Conservation (phyloP, 2,888 invertebrate genomes). For the Lypha dubia region DNA sequence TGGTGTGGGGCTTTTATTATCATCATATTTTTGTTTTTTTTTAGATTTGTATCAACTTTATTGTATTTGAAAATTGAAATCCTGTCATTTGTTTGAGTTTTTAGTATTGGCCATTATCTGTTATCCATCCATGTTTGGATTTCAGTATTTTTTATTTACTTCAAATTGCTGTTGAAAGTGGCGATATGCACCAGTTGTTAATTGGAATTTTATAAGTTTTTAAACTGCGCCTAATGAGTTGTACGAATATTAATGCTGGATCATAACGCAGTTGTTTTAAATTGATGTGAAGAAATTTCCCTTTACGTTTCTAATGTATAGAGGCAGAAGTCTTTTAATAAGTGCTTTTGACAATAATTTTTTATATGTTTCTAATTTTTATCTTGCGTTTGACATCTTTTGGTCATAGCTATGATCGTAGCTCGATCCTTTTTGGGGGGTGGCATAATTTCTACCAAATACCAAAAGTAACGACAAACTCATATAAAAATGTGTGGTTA, state of each 20-base stretch:
- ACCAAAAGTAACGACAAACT: too few species aligned
- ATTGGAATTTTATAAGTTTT: slow-evolving; percentile 81
- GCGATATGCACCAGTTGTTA: slow-evolving; percentile 76
- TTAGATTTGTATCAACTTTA: slow-evolving; percentile 30
- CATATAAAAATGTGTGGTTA: too few species aligned
- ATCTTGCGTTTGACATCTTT: slow-evolving; percentile 1
- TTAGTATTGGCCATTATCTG: slow-evolving; percentile 30
- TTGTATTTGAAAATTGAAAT: slow-evolving; percentile 41
- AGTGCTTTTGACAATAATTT: neutral
- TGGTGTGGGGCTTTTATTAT: neutral
- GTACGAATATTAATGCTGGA: slow-evolving; percentile 44
- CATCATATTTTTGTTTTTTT: slow-evolving; percentile 6
- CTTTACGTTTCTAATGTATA: neutral
- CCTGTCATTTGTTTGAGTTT: slow-evolving; percentile 28
- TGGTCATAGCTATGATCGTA: neutral
- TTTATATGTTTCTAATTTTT: neutral
- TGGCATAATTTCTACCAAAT: too few species aligned
- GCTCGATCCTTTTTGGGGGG: too few species aligned
- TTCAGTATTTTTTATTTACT: slow-evolving; percentile 46
- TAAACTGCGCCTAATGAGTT: slow-evolving; percentile 78
- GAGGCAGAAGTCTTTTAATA: slow-evolving; percentile 26
- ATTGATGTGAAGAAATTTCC: slow-evolving; percentile 10
- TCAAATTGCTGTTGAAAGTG: slow-evolving; percentile 57
- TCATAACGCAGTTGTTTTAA: slow-evolving; percentile 38
- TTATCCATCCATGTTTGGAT: slow-evolving; percentile 42